Conservation (phyloP, 2,113 vertebrate genomes). For the Sinocyclocheilus maitianheensis region DNA sequence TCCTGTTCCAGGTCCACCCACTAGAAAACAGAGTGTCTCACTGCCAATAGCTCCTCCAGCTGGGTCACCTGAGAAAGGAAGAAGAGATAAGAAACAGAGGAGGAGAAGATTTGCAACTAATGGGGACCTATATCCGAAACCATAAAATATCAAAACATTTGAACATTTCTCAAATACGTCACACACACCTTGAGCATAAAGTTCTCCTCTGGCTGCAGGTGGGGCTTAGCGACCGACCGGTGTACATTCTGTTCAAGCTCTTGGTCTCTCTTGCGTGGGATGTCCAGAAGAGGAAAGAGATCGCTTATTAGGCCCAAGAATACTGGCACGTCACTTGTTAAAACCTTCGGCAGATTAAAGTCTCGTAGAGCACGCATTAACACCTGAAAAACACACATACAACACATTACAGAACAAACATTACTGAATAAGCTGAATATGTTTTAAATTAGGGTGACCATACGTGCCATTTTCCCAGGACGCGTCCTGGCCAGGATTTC, state of each 20-base stretch:
- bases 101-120: not conserved
- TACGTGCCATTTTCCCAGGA: too few relatives aligned
- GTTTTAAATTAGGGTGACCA: not conserved
- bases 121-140: not conserved
- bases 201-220: conserved; percentile 84
- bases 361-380: conserved; percentile 81
- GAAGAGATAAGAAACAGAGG: not conserved
- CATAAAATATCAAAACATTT: not conserved
- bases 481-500: too few relatives aligned
- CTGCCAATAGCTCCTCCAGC: conserved; percentile 74
- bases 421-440: not conserved
- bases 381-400: conserved; percentile 62
- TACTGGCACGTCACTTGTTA: conserved; percentile 78
- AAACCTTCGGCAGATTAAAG: conserved; percentile 82
- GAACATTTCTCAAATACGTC: not conserved
- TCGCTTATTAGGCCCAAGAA: conserved; percentile 81
- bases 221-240: conserved; percentile 76
- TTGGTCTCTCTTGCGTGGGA: conserved; percentile 74
- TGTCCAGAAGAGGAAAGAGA: conserved; percentile 79
- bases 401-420: not conserved
- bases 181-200: conserved; percentile 83
- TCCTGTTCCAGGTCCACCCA: conserved; percentile 76
- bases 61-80: conserved; percentile 71
- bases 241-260: conserved; percentile 82
- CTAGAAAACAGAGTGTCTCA: conserved; percentile 78